phyloP scores from a whole-genome alignment of 64 coral and sea anemone genomes.

The Pocillopora damicornis region DNA sequence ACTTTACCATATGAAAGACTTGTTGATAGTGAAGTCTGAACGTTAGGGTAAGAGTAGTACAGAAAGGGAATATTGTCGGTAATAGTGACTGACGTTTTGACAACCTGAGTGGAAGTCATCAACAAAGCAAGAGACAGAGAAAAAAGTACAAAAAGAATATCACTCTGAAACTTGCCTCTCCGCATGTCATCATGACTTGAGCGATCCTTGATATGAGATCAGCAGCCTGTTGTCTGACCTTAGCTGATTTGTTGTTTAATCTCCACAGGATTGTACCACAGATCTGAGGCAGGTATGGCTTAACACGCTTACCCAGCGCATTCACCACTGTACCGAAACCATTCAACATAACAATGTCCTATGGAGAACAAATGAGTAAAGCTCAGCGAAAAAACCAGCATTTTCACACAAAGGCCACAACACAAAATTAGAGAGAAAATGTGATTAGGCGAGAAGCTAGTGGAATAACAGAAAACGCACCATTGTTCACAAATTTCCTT shows the following conservation, averaged over 20 bases:
- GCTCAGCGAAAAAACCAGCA: not conserved
- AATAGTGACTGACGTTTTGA: no score
- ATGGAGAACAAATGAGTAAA: not conserved
- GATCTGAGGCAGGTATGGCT: slow-evolving; percentile 96
- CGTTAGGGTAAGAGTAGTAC: no score
- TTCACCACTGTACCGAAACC: slow-evolving; percentile 99
- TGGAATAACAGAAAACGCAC: no score
- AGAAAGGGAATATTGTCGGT: no score
- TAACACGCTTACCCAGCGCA: slow-evolving; percentile 92
- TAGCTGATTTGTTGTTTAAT: slow-evolving; percentile 98
- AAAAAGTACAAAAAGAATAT: no score
- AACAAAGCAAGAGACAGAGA: not conserved
- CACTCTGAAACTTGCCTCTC: slow-evolving; percentile 58
- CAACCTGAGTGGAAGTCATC: no score
- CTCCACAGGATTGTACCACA: slow-evolving; percentile 99
- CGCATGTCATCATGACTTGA: slow-evolving; percentile 99
- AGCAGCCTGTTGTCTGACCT: slow-evolving; percentile 99
- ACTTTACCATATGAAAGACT: no score
- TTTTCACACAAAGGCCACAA: no score
- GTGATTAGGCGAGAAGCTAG: no score
- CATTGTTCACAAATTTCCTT: no score
- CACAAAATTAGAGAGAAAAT: no score
- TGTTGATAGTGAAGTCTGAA: no score
- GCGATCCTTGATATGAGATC: slow-evolving; percentile 98
- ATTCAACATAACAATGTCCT: slow-evolving; percentile 99